These are phyloP conservation scores for Lathamus discolor DNA, from an alignment of 2,113 vertebrate species.

Conservation along the genomic window DNA sequence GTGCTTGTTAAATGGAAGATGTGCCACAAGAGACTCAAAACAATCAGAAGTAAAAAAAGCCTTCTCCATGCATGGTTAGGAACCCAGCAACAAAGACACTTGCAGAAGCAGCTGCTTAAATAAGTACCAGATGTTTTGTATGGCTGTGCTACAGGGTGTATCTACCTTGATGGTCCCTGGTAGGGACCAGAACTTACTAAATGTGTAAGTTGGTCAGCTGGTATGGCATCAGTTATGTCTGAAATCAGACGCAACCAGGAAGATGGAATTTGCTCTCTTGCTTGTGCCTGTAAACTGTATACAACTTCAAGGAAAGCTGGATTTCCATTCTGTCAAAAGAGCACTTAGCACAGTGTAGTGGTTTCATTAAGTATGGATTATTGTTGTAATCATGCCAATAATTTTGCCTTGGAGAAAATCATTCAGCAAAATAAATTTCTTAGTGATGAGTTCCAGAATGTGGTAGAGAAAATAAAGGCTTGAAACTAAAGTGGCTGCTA, in stretches of 20 bases:
- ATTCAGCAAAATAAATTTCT: not conserved
- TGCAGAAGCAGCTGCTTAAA: not conserved
- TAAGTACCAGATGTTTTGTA: not conserved
- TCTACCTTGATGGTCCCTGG: no score
- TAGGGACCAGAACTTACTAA: not conserved
- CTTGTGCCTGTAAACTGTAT: not conserved
- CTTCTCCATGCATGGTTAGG: accelerated
- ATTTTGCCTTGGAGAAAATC: not conserved
- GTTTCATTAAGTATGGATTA: not conserved
- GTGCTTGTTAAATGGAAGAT: not conserved
- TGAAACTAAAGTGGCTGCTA: not conserved
- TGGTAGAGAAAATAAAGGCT: not conserved
- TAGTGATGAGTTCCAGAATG: not conserved
- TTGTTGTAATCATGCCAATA: not conserved
- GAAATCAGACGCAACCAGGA: not conserved
- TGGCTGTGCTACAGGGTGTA: not conserved
- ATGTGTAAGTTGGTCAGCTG: not conserved
- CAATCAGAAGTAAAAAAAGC: not conserved
- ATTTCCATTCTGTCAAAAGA: not conserved
- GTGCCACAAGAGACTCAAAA: not conserved
- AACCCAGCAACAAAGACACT: not conserved
- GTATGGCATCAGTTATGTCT: not conserved
- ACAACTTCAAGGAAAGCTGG: not conserved
- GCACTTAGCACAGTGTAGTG: not conserved
- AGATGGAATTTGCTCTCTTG: not conserved